These are phyloP conservation scores for Clarias macrocephalus DNA, from an alignment of 2,113 vertebrate species.

Conservation along the genomic window DNA sequence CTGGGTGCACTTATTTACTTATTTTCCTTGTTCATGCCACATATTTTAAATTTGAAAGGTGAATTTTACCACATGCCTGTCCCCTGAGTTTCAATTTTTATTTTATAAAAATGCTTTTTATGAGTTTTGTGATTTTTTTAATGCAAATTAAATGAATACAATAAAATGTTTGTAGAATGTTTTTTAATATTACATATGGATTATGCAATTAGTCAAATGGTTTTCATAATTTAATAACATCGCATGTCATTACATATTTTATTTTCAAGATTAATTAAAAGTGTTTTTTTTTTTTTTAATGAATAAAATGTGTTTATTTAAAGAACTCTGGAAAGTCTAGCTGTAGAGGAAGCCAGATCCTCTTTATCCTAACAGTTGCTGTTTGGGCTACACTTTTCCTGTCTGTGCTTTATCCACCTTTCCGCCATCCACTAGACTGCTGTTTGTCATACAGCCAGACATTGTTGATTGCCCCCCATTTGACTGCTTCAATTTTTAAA, in stretches of 20 bases:
- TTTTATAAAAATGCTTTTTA: not conserved
- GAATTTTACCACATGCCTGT: not conserved
- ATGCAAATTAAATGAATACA: not conserved
- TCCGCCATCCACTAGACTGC: not conserved
- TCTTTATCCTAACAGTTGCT: not conserved
- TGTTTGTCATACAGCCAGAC: not conserved
- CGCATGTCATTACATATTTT: not conserved
- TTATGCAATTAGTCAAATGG: not conserved
- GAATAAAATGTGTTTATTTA: not conserved
- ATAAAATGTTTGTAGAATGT: not conserved
- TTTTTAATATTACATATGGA: not conserved
- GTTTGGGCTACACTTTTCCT: not conserved
- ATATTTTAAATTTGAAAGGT: not conserved
- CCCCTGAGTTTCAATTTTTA: no score
- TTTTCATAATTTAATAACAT: not conserved
- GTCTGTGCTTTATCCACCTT: not conserved
- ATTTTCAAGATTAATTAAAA: not conserved
- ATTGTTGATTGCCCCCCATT: not conserved
- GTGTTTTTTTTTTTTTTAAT: not conserved
- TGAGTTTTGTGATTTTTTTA: not conserved
- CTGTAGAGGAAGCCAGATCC: not conserved
- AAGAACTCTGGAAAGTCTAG: not conserved
- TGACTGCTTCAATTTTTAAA: not conserved
- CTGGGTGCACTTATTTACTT: constrained; percentile 2
- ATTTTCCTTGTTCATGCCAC: not conserved